A percentile compares a stretch with the other conserved stretches of the same genome.
Evolutionary conservation across 2,797 vertebrate species (phyloP).

Genomic region (Allobates femoralis): DNA sequence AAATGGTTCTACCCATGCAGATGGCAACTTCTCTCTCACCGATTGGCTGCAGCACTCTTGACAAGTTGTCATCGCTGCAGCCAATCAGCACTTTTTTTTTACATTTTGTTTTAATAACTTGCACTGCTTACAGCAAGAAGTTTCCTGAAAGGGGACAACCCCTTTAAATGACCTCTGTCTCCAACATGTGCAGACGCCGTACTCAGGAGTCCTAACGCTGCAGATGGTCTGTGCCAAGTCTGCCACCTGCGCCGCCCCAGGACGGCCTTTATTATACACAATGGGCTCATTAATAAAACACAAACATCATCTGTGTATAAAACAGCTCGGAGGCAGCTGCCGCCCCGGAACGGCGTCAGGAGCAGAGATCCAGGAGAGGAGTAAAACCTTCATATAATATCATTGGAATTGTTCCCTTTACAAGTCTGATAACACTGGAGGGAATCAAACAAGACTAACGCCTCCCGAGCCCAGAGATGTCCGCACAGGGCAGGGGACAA

Average conservation of each 20-base stretch:
- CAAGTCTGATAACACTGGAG: background rate
- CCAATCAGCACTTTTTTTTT: too few species aligned
- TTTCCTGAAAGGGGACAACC: too few species aligned
- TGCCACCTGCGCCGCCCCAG: constrained; percentile 16
- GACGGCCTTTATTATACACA: background rate
- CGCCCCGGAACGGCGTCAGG: background rate
- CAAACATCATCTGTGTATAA: constrained; percentile 26
- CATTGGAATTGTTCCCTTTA: background rate
- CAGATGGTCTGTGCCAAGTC: background rate
- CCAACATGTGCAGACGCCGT: background rate
- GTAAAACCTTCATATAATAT: background rate
- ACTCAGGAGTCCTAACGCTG: background rate
- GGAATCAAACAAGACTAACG: background rate
- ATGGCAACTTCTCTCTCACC: too few species aligned
- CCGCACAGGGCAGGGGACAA: background rate
- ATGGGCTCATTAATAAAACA: constrained; percentile 27
- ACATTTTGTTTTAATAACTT: too few species aligned
- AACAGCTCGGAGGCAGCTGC: background rate
- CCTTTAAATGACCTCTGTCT: background rate
- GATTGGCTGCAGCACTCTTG: too few species aligned
- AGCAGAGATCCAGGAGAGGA: background rate
- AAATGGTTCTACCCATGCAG: too few species aligned
- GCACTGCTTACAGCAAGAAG: too few species aligned
- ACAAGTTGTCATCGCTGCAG: too few species aligned
- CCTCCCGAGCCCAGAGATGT: background rate